Conservation (phyloP, 2,113 vertebrate genomes). For the Barbus barbus region DNA sequence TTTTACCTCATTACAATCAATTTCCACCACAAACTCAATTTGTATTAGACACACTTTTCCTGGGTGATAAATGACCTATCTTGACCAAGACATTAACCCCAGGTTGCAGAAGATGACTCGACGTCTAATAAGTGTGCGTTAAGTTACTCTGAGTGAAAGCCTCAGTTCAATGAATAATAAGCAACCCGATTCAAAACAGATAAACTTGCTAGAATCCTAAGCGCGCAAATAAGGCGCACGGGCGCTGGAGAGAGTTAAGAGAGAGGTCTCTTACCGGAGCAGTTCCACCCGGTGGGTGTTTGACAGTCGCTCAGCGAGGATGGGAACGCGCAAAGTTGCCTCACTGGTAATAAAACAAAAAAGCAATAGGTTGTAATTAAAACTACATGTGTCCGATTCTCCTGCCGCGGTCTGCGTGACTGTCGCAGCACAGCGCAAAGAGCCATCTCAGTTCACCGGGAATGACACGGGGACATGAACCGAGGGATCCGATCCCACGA, state of each 20-base stretch:
- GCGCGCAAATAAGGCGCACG: not conserved
- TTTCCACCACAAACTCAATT: not conserved
- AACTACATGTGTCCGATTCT: conserved; percentile 33
- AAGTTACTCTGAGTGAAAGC: not conserved
- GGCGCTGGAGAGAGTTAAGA: not conserved
- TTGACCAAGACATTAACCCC: not conserved
- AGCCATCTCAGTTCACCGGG: conserved; percentile 48
- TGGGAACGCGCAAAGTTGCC: conserved; percentile 78
- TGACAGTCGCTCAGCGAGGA: conserved; percentile 84
- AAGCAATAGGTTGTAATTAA: conserved; percentile 34
- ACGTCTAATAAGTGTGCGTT: not conserved
- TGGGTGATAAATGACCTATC: not conserved
- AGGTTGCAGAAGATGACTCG: not conserved
- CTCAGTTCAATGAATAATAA: not conserved
- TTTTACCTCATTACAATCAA: not conserved
- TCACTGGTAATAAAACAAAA: conserved; percentile 60
- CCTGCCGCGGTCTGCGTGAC: conserved; percentile 34
- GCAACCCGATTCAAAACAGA: not conserved
- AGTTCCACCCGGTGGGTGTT: conserved; percentile 84
- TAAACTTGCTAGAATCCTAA: not conserved
- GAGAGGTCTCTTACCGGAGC: conserved; percentile 76
- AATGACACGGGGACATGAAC: conserved; percentile 32
- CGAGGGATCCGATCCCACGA: conserved; percentile 19
- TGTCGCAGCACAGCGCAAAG: conserved; percentile 28
- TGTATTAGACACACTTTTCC: not conserved